Evolutionary conservation across 2,113 vertebrate genomes (phyloP).

Genomic region (Pterocles burchelli): DNA sequence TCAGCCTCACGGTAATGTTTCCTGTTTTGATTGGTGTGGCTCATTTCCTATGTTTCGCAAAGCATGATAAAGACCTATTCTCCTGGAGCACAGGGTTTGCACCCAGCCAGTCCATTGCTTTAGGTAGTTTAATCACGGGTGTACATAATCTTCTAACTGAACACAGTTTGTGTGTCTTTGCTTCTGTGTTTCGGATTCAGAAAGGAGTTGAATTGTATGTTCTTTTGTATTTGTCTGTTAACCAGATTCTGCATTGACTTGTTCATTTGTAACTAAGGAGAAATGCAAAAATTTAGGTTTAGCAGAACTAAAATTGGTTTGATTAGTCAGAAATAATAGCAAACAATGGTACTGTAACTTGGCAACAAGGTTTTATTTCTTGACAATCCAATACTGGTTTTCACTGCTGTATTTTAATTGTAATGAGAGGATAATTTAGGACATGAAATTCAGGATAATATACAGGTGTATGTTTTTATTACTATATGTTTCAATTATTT

Average conservation of each 20-base stretch:
- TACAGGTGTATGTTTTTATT: neutral
- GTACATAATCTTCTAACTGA: neutral
- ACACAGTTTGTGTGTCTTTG: neutral
- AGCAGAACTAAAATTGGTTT: neutral
- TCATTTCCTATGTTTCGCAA: conserved; percentile 22
- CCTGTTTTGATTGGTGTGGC: neutral
- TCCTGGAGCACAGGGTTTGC: neutral
- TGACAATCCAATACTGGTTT: neutral
- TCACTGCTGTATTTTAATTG: neutral
- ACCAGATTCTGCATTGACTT: neutral
- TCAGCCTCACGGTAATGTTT: conserved; percentile 46
- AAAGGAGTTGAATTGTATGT: neutral
- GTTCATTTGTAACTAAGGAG: neutral
- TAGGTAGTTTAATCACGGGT: neutral
- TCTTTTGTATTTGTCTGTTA: neutral
- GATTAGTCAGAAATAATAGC: neutral
- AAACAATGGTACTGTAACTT: neutral
- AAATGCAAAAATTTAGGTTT: neutral
- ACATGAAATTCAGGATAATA: neutral
- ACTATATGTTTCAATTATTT: neutral
- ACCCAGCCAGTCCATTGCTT: neutral
- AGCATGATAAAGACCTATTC: neutral
- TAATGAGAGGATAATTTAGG: neutral
- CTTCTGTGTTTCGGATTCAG: neutral
- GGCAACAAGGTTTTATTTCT: neutral